Evolutionary conservation across 2,113 vertebrate species (phyloP).

Genomic region (Fregetta grallaria): DNA sequence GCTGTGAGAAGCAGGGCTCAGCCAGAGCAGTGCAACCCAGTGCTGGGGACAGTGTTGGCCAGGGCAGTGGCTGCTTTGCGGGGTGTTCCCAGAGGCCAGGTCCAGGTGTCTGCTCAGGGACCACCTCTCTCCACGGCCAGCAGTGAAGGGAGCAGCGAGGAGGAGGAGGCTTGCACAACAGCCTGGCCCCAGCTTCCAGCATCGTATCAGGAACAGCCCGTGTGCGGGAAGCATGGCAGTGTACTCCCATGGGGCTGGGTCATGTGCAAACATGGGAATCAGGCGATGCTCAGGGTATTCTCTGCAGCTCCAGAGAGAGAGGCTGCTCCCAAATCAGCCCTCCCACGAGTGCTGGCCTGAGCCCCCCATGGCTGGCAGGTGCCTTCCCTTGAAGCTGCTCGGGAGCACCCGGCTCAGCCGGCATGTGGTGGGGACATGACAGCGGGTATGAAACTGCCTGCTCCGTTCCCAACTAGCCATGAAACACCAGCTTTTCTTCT

Average conservation of each 20-base stretch:
- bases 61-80: neutral
- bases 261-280: neutral
- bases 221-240: neutral
- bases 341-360: neutral
- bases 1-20: neutral
- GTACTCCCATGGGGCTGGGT: neutral
- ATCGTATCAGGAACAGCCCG: rapidly evolving
- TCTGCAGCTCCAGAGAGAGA: neutral
- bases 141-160: neutral
- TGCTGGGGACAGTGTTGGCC: neutral
- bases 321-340: neutral
- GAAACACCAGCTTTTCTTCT: neutral
- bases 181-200: neutral
- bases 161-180: neutral
- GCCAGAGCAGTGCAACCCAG: rapidly evolving
- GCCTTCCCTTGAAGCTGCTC: neutral
- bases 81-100: neutral
- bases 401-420: neutral
- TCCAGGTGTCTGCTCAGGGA: neutral
- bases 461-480: neutral
- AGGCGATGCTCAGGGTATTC: neutral
- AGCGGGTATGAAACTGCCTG: neutral
- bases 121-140: neutral
- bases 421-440: no score
- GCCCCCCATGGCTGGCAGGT: neutral